Percentiles rank a stretch among this genome's conserved stretches.
Conservation (phyloP, 2,888 invertebrate genomes). For the Acleris laterana region DNA sequence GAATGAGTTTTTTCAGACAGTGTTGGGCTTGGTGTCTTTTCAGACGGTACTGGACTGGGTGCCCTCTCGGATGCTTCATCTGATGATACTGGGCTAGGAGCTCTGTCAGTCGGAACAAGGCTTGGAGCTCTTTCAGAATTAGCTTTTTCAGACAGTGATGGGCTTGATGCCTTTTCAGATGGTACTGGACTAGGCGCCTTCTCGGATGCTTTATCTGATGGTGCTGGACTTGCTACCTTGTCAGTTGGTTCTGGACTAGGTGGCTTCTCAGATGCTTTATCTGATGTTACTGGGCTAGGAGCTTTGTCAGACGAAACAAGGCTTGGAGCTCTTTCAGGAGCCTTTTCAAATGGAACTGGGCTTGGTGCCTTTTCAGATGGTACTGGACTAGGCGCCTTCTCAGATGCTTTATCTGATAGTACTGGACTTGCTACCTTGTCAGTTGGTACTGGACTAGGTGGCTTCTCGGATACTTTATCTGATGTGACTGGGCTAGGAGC, state of each 20-base stretch:
- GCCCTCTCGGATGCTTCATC: too few species aligned
- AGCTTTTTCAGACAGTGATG: constrained; percentile 11
- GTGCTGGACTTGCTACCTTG: constrained; percentile 10
- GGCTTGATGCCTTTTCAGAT: constrained; percentile 33
- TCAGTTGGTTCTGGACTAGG: constrained; percentile 29
- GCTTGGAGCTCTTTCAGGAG: neutral
- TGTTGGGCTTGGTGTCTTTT: too few species aligned
- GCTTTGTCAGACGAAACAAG: constrained; percentile 14
- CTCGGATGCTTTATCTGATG: constrained; percentile 5
- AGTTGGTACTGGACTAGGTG: too few species aligned
- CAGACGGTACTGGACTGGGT: constrained; percentile 22
- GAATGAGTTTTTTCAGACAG: neutral
- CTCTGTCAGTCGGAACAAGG: constrained; percentile 2
- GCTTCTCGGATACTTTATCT: too few species aligned
- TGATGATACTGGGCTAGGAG: neutral
- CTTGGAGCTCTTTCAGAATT: neutral
- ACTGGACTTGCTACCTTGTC: too few species aligned
- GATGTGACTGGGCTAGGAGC: too few species aligned
- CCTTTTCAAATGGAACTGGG: neutral
- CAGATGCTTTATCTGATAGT: too few species aligned
- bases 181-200: neutral
- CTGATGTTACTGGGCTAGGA: neutral
- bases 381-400: too few species aligned
- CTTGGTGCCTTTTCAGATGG: neutral
- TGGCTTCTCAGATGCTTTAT: constrained; percentile 3